Evolutionary conservation across 1,140 invertebrate species (phyloP).

Genomic region (Calycopis cecrops): DNA sequence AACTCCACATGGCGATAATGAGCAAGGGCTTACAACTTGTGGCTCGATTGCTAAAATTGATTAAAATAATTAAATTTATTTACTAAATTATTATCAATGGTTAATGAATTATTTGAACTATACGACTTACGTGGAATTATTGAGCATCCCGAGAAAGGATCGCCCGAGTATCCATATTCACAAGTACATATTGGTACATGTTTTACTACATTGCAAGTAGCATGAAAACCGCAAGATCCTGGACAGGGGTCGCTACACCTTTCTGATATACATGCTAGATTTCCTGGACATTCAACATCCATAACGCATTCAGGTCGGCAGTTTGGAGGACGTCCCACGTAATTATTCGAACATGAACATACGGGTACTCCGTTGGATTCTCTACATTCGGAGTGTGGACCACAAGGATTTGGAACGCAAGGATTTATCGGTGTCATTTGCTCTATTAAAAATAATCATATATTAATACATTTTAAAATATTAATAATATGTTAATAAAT

Average conservation of each 20-base stretch:
- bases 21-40: constrained; percentile 76
- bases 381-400: constrained; percentile 80
- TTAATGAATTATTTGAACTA: not conserved
- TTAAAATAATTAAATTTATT: constrained; percentile 15
- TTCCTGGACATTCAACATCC: constrained; percentile 81
- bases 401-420: constrained; percentile 81
- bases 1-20: constrained; percentile 84
- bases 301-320: constrained; percentile 85
- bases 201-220: constrained; percentile 81
- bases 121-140: constrained; percentile 69
- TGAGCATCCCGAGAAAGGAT: constrained; percentile 83
- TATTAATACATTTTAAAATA: constrained; percentile 11
- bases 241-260: constrained; percentile 83
- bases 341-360: constrained; percentile 81
- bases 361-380: constrained; percentile 75
- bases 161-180: constrained; percentile 80
- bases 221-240: constrained; percentile 82
- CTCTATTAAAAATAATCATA: constrained; percentile 40
- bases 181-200: constrained; percentile 83
- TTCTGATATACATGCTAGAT: constrained; percentile 80
- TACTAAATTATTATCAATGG: not conserved
- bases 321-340: constrained; percentile 82
- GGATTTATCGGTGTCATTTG: constrained; percentile 51
- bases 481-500: constrained; percentile 17
- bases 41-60: constrained; percentile 55